Conservation (phyloP, 2,113 vertebrate species). For the Brienomyrus longianalis region DNA sequence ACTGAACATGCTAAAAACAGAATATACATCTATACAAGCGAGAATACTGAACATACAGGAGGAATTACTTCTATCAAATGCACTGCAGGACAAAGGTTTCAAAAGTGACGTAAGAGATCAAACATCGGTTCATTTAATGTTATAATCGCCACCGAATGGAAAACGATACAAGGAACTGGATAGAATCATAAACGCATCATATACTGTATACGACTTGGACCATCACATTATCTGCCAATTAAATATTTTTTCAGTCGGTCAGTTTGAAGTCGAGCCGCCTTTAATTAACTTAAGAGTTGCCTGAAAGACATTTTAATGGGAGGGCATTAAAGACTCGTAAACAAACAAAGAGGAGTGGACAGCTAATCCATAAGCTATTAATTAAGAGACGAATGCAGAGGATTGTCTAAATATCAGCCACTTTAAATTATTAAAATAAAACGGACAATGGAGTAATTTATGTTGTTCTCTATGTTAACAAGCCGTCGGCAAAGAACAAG, state of each 20-base stretch:
- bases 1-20: not conserved
- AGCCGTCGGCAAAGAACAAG: not conserved
- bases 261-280: constrained; percentile 26
- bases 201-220: constrained; percentile 25
- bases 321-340: constrained; percentile 48
- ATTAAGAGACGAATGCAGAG: constrained; percentile 42
- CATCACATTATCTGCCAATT: constrained; percentile 34
- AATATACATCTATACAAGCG: not conserved
- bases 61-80: not conserved
- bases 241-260: constrained; percentile 33
- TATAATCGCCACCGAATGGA: constrained; percentile 16
- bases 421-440: constrained; percentile 50
- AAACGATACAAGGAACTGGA: constrained; percentile 17
- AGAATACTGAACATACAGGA: not conserved
- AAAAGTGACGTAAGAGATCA: not conserved
- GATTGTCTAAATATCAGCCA: constrained; percentile 40
- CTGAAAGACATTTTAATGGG: constrained; percentile 46
- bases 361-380: constrained; percentile 65
- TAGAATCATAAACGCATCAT: constrained; percentile 15
- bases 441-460: constrained; percentile 31
- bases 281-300: constrained; percentile 54
- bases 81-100: not conserved
- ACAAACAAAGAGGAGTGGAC: constrained; percentile 55
- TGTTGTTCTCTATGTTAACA: constrained; percentile 24
- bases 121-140: not conserved